These are phyloP conservation scores for Limosa lapponica DNA, from an alignment of 2,797 vertebrate species.

Conservation along the genomic window DNA sequence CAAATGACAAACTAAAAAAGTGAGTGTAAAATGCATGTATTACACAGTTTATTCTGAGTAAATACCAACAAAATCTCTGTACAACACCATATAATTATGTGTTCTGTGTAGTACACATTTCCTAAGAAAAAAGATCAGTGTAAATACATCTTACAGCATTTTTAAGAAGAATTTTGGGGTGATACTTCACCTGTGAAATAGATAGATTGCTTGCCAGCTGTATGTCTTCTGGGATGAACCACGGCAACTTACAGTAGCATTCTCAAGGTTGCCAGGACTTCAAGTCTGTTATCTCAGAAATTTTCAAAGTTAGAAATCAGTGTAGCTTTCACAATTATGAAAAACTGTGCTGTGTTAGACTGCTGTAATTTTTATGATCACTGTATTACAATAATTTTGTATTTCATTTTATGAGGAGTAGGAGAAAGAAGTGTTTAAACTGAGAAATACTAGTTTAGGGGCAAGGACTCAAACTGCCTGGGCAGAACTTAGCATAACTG, in stretches of 20 bases:
- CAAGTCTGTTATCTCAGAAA: background rate
- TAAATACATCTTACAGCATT: accelerated
- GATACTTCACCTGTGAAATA: background rate
- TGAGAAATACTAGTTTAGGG: background rate
- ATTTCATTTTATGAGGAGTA: background rate
- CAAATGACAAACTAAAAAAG: background rate
- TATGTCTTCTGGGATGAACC: background rate
- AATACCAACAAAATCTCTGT: background rate
- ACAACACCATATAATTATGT: background rate
- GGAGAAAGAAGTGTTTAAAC: background rate
- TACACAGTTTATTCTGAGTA: background rate
- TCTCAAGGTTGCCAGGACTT: background rate
- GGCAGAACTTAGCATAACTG: background rate
- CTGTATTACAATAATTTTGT: background rate
- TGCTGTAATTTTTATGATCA: background rate
- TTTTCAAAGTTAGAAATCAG: background rate
- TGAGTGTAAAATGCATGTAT: background rate
- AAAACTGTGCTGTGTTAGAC: background rate
- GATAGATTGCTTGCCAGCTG: background rate
- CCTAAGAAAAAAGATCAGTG: accelerated
- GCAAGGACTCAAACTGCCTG: background rate
- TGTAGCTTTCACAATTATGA: background rate
- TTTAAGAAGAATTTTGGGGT: background rate
- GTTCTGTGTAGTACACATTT: background rate
- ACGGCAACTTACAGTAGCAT: background rate